Percentiles rank a stretch among this genome's conserved stretches.
Conservation (phyloP, 2,888 invertebrate species). For the Zhuqinia jingwanae region DNA sequence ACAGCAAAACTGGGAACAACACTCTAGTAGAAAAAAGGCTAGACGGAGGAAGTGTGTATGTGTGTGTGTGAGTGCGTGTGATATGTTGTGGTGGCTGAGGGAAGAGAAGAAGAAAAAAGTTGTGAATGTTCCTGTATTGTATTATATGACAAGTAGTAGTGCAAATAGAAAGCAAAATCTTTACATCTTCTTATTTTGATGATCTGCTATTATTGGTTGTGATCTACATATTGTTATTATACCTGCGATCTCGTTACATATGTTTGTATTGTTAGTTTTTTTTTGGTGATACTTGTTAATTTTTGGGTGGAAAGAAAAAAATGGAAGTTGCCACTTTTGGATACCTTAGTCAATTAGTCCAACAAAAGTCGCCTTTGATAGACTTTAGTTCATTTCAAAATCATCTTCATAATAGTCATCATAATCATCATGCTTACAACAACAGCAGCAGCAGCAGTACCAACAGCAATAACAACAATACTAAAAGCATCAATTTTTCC, state of each 20-base stretch:
- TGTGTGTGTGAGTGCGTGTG: background rate
- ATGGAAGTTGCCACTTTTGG: conserved; percentile 65
- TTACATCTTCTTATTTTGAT: too few species aligned
- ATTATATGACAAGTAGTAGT: background rate
- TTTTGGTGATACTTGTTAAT: too few species aligned
- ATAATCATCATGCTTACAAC: background rate
- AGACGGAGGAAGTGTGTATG: background rate
- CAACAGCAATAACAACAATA: background rate
- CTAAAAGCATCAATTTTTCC: background rate
- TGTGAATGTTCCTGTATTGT: conserved; percentile 5
- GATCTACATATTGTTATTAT: too few species aligned
- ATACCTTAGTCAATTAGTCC: conserved; percentile 55
- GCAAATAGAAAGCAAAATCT: background rate
- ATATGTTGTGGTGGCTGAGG: background rate
- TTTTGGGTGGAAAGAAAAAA: too few species aligned
- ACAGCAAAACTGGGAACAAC: conserved; percentile 68
- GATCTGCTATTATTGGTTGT: too few species aligned
- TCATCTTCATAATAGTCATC: background rate
- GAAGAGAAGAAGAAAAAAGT: too few species aligned
- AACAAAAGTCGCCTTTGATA: conserved; percentile 48
- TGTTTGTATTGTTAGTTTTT: too few species aligned
- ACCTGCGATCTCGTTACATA: too few species aligned
- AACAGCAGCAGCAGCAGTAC: background rate
- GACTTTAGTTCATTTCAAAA: conserved; percentile 32
- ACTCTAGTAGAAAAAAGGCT: background rate